Evolutionary conservation across 2,888 invertebrate species (phyloP).

Genomic region (Dynastes tityus): DNA sequence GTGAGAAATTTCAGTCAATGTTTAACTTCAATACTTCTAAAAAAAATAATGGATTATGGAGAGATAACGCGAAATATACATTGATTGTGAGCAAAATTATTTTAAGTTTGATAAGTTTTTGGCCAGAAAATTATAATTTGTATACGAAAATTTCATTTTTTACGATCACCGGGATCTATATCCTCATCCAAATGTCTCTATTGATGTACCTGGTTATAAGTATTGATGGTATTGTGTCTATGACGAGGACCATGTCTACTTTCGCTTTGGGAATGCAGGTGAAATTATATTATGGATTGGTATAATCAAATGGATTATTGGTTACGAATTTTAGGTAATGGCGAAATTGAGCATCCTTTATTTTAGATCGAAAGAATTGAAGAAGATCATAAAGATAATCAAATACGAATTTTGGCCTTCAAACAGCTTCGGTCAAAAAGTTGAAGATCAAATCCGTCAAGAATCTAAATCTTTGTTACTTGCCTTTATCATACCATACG

Average conservation of each 20-base stretch:
- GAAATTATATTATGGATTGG: not conserved
- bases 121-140: constrained; percentile 34
- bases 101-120: constrained; percentile 35
- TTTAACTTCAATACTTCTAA: not conserved
- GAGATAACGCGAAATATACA: constrained; percentile 12
- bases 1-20: not conserved
- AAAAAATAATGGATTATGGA: not conserved
- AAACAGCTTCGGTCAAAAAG: constrained; percentile 40
- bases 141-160: constrained; percentile 16
- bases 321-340: constrained; percentile 48
- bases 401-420: constrained; percentile 54
- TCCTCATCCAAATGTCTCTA: constrained; percentile 32
- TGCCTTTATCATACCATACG: constrained; percentile 42
- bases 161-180: constrained; percentile 8
- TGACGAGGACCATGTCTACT: constrained; percentile 36
- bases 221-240: constrained; percentile 21
- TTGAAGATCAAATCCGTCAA: constrained; percentile 46
- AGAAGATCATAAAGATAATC: constrained; percentile 48
- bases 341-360: constrained; percentile 52
- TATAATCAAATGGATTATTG: not conserved
- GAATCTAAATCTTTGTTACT: constrained; percentile 41
- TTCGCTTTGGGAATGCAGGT: constrained; percentile 47
- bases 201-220: constrained; percentile 29
- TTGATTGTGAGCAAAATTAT: constrained; percentile 26
- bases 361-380: constrained; percentile 46